Percentiles rank a stretch among this genome's conserved stretches.
Evolutionary conservation across 1,140 invertebrate genomes (phyloP).

Genomic region (Leptopilina clavipes): DNA sequence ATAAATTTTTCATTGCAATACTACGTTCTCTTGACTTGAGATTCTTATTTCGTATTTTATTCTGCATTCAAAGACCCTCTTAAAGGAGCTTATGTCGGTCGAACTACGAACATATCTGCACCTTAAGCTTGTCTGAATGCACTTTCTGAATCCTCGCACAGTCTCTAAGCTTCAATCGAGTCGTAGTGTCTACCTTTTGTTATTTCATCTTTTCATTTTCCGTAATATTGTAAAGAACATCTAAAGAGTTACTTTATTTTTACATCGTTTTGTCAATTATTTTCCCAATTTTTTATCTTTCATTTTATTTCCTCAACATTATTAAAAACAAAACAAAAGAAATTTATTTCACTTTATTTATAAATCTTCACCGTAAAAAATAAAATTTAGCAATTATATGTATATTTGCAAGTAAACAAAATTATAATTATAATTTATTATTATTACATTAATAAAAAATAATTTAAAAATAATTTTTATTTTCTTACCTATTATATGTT

Average conservation of each 20-base stretch:
- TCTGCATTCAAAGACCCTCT: slow-evolving; percentile 20
- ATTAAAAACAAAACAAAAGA: too few relatives aligned
- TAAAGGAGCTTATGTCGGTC: slow-evolving; percentile 29
- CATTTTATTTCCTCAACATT: too few relatives aligned
- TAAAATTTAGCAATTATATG: too few relatives aligned
- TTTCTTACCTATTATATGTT: too few relatives aligned
- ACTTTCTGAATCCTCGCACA: slow-evolving; percentile 23
- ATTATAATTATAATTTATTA: too few relatives aligned
- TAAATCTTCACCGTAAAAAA: too few relatives aligned
- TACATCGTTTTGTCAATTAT: neutral
- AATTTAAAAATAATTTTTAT: too few relatives aligned
- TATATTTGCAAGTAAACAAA: too few relatives aligned
- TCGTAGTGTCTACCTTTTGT: slow-evolving; percentile 13
- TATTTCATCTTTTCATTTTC: slow-evolving; percentile 28
- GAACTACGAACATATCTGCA: slow-evolving; percentile 32
- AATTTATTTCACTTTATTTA: too few relatives aligned
- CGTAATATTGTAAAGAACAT: slow-evolving; percentile 2
- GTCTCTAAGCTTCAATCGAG: slow-evolving; percentile 32
- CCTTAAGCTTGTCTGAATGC: slow-evolving; percentile 33
- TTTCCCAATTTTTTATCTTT: too few relatives aligned
- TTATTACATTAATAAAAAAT: too few relatives aligned
- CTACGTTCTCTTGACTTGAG: neutral
- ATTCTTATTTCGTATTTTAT: slow-evolving; percentile 34
- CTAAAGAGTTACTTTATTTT: neutral
- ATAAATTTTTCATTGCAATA: neutral